These are phyloP conservation scores for Allobates femoralis DNA, from an alignment of 2,797 vertebrate genomes.

Conservation along the genomic window DNA sequence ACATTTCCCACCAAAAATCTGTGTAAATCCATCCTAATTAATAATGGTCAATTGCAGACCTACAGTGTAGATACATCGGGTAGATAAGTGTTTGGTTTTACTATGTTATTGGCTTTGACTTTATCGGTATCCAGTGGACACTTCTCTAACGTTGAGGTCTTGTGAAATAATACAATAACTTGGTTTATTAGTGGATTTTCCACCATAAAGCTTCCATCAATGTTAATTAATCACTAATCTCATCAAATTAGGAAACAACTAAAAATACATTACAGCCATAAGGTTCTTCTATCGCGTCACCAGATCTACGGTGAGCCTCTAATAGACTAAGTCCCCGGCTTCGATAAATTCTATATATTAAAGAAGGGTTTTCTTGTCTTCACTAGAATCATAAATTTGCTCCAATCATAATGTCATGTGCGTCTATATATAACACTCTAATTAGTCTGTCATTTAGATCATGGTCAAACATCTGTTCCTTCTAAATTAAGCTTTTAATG, in stretches of 20 bases:
- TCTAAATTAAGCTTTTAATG: neutral
- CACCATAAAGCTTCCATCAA: neutral
- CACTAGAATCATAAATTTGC: neutral
- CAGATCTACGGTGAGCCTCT: neutral
- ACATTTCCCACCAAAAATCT: too few species aligned
- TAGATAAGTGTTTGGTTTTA: neutral
- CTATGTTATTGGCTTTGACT: neutral
- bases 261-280: neutral
- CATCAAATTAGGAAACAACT: neutral
- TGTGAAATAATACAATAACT: neutral
- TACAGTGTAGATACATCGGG: neutral
- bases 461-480: constrained; percentile 10
- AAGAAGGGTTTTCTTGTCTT: neutral
- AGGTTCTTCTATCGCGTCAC: neutral
- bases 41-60: neutral
- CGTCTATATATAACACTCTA: neutral
- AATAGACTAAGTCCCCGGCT: neutral
- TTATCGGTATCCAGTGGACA: neutral
- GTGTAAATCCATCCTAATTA: too few species aligned
- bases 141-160: neutral
- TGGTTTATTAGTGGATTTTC: neutral
- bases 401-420: neutral
- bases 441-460: neutral
- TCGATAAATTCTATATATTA: neutral
- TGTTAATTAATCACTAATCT: neutral